Base-by-base conservation (phyloP, 2,888 invertebrate genomes). In the Steinernema scapterisci region DNA sequence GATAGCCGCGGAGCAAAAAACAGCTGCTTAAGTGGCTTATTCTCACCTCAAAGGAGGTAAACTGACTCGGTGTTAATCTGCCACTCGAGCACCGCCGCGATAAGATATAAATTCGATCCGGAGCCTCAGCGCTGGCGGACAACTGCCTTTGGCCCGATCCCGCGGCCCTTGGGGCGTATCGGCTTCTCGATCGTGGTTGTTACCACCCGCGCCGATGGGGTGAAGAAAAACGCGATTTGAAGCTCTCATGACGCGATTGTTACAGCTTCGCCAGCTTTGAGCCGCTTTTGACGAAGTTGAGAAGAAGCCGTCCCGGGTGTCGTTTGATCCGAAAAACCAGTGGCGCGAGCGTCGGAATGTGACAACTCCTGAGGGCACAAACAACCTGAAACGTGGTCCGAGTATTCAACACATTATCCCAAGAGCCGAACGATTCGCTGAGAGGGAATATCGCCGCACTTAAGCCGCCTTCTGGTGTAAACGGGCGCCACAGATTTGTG, bases 171-270 rank as follows among this genome's bases (percentile, higher is more conserved):
- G 31, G 16, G 63, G 31, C 38, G 19, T 25, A 3, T 23, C 38
- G 54, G 21, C 54, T 21, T 25, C 23, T 11, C 54, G 11, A 48
- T 54, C 38, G 38, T 38, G 38, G 19, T 54, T 2, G 63, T n/a
- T 38, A 63, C 63, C 63, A 63, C 63, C 63, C 63, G 63, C 63
- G 63, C 27, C 21, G 38, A 38, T 38, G 63, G n/a, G 19, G 31
- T 63, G 63, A 63, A 25, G 27, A 63, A 63, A 63, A 27, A 63
- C 63, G 63, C 63, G 52, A 52, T 52, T 52, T 52, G 52, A 52
- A 23, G 52, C 52, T 19, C 52, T 52, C 52, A 52, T 52, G 52
- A 52, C 52, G 52, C 52, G 38, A 31, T 63, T 63, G 63, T 63
- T 63, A 63, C 63, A 63, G 16, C 63, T 13, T 3, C 38, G 38